Base-by-base conservation (phyloP, 1,140 invertebrate genomes). In the Drosophila tani region DNA sequence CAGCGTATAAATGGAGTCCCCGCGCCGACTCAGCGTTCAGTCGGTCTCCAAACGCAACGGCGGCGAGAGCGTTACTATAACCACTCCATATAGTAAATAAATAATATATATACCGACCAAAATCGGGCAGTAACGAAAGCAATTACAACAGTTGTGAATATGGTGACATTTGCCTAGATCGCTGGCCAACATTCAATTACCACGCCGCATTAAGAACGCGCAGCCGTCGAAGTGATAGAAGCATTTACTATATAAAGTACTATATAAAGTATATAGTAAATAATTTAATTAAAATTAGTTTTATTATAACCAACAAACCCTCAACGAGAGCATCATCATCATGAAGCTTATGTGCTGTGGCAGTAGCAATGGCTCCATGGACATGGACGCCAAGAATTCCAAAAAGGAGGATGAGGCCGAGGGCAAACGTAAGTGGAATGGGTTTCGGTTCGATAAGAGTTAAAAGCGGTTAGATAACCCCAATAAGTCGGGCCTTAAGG, bases 1-100 rank as follows among this genome's bases (percentile, higher is more conserved):
- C 50, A 38, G 59, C 70, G 69, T 90, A 90, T 90, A 85, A 79
- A 90, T 82, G 86, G 75, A 82, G 82, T 82, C 51, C 60, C 75
- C 87, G 68, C 71, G 66, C 49, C 75, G 76, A 74, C 71, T 74
- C 62, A 82, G 63, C 71, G 87, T 81, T 91, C 87, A 91, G 87
- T 91, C 77, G 71, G 63, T 82, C 50, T 86, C 62, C 68, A 67
- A 77, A 66, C 83, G 84, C 57, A 70, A 64, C 51, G 70, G 73
- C 60, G 64, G 66, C 75, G 63, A 74, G 75, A 73, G 76, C 58
- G 64, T 46, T 73, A 45, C 32, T 60, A 21, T 12, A 32, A 32
- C 17, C 21, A 32, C 19, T 24, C 51, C 12, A 19, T 1, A 43
- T 43, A 57, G 14, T 12, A 35, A 40, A n/a, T 40, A 62, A 35